phyloP scores from a whole-genome alignment of 2,888 invertebrate species.

The Parapristionchus giblindavisi region DNA sequence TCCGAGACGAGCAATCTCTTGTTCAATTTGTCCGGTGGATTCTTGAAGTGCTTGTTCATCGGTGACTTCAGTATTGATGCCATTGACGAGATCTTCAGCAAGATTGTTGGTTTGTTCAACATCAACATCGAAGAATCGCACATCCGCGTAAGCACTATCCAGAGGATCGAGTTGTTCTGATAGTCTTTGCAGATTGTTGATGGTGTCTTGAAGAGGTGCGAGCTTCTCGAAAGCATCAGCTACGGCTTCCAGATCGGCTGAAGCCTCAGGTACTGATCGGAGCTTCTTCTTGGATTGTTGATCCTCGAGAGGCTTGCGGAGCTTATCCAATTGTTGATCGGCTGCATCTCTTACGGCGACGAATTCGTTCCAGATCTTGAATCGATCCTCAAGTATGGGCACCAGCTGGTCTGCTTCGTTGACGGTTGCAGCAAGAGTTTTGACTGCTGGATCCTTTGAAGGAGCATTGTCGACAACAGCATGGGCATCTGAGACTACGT shows the following conservation, averaged over 20 bases:
- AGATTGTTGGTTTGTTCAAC: not conserved
- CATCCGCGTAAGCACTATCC: slow-evolving; percentile 47
- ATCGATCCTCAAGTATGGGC: slow-evolving; percentile 50
- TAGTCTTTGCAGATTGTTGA: slow-evolving; percentile 46
- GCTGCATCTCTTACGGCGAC: slow-evolving; percentile 50
- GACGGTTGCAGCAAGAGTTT: slow-evolving; percentile 43
- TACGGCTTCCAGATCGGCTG: not conserved
- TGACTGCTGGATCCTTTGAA: slow-evolving; percentile 41
- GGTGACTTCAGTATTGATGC: not conserved
- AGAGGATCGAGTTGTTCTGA: slow-evolving; percentile 42
- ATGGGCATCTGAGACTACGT: slow-evolving; percentile 38
- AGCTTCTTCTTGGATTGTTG: not conserved
- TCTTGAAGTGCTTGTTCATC: not conserved
- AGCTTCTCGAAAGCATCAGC: slow-evolving; percentile 32
- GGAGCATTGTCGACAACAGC: slow-evolving; percentile 38
- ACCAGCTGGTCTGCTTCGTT: slow-evolving; percentile 43
- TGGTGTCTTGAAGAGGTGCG: slow-evolving; percentile 43
- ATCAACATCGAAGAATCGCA: slow-evolving; percentile 22
- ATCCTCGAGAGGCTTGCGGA: slow-evolving; percentile 35
- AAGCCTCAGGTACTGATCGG: not conserved
- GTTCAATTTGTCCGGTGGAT: not conserved
- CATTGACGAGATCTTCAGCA: not conserved
- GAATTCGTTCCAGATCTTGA: slow-evolving; percentile 53
- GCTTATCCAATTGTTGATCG: slow-evolving; percentile 48
- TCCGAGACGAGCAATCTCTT: not conserved